phyloP scores from a whole-genome alignment of 2,888 invertebrate genomes.

The Eledona agricola region DNA sequence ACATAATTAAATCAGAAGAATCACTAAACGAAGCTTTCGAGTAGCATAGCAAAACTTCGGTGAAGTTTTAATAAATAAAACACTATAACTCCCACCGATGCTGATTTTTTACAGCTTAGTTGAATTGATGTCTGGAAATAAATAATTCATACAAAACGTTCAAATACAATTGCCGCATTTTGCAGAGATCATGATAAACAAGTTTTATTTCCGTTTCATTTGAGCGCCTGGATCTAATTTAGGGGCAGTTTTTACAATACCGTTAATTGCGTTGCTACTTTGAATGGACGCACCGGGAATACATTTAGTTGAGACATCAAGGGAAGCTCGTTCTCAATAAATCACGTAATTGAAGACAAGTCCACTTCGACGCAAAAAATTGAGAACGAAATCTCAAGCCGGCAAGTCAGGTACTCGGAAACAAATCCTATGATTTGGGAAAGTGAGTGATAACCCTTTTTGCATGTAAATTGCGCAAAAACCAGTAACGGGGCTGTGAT shows the following conservation, averaged over 20 bases:
- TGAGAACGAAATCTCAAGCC: constrained; percentile 1
- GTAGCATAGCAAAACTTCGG: constrained; percentile 8
- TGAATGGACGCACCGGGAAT: constrained; percentile 2
- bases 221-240: constrained; percentile 32
- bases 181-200: constrained; percentile 35
- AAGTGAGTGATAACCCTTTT: constrained; percentile 12
- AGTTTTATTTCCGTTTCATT: constrained; percentile 37
- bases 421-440: constrained; percentile 1
- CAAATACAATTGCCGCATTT: constrained; percentile 29
- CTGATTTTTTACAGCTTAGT: too few species aligned
- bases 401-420: too few species aligned
- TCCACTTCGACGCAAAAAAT: constrained; percentile 2
- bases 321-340: constrained; percentile 1
- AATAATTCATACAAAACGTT: constrained; percentile 7
- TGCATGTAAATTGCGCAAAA: constrained; percentile 20
- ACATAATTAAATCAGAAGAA: constrained; percentile 37
- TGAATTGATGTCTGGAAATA: too few species aligned
- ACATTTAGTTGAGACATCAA: constrained; percentile 3
- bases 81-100: too few species aligned
- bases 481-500: constrained; percentile 8
- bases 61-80: constrained; percentile 33
- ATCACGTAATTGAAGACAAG: constrained; percentile 4
- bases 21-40: constrained; percentile 29
- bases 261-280: constrained; percentile 23
- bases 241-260: constrained; percentile 15